phyloP scores from a whole-genome alignment of 2,888 invertebrate genomes.

The Brachyopa scutellaris region DNA sequence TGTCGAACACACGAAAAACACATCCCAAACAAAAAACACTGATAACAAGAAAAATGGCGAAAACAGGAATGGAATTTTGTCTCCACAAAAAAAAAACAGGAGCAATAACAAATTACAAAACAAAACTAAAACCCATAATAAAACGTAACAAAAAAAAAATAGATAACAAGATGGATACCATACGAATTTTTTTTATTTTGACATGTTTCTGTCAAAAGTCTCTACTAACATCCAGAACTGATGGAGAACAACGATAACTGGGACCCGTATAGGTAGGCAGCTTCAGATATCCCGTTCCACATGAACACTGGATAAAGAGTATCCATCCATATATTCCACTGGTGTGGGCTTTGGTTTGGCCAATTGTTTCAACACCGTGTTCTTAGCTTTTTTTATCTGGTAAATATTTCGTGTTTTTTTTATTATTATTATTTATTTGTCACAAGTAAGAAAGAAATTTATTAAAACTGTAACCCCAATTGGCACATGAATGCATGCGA shows the following conservation, averaged over 20 bases:
- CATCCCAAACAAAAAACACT: background rate
- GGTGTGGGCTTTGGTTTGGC: background rate
- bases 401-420: too few relatives aligned
- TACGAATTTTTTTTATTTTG: conserved; percentile 46
- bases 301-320: conserved; percentile 77
- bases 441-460: conserved; percentile 16
- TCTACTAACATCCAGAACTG: conserved; percentile 79
- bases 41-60: background rate
- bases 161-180: conserved; percentile 50
- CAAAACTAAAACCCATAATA: conserved; percentile 20
- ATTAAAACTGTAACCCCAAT: conserved; percentile 20
- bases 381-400: background rate
- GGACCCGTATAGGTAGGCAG: conserved; percentile 80
- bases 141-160: conserved; percentile 10
- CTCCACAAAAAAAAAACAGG: background rate
- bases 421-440: conserved; percentile 7
- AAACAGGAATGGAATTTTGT: background rate
- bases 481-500: conserved; percentile 11
- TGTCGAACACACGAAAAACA: conserved; percentile 36
- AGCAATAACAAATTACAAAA: conserved; percentile 43
- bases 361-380: background rate
- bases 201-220: conserved; percentile 41
- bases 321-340: conserved; percentile 38
- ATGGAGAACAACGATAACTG: conserved; percentile 79
- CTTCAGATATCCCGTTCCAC: conserved; percentile 81